Evolutionary conservation across 2,113 vertebrate genomes (phyloP), one percentile per base, ranked within the genome.

Genomic region (Choloepus hoffmanni): DNA sequence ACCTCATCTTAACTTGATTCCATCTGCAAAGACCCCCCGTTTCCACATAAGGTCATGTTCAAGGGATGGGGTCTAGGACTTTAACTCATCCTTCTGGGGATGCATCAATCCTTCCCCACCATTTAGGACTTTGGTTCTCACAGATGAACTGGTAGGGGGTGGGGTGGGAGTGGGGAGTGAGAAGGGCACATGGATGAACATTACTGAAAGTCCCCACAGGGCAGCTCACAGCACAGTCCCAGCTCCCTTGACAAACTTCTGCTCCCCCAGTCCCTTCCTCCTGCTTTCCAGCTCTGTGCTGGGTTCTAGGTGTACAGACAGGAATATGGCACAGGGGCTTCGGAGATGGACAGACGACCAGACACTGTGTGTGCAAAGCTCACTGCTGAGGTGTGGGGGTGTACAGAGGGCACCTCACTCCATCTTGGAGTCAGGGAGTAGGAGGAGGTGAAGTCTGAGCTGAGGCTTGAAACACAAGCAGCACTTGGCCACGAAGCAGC

Each of bases 331-430:
- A 18, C 5, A 10, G 30, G 6, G 2, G 18, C 26, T 1, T 9
- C 36, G 45, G 74, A 55, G 45, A 45, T 26, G 5, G 24, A 33
- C 11, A 50, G 21, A 11, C 33, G 28, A 43, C 68, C 16, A 28
- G 55, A 11, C 2, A 1, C 12, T 30, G 1, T 18, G 68, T 5
- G 14, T 7, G 3, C 0, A 6, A 24, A 19, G 72, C 72, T 68
- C 28, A 1, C 72, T 45, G 48, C 5, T 3, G 33, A 23, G 58
- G 43, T 2, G 16, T 0, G 7, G 48, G 14, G 7, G 3, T 40
- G 2, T 8, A 21, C 30, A 43, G 53, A 63, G 18, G 53, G 55
- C 7, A 1, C 2, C 55, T 14, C 5, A 23, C 30, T 50, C 30
- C 16, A 11, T 11, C 30, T 19, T 2, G 7, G 33, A 15, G 62